Evolutionary conservation across 1,140 invertebrate species (phyloP), one percentile per base, ranked within the genome.

Genomic region (Hylaeus anthracinus): DNA sequence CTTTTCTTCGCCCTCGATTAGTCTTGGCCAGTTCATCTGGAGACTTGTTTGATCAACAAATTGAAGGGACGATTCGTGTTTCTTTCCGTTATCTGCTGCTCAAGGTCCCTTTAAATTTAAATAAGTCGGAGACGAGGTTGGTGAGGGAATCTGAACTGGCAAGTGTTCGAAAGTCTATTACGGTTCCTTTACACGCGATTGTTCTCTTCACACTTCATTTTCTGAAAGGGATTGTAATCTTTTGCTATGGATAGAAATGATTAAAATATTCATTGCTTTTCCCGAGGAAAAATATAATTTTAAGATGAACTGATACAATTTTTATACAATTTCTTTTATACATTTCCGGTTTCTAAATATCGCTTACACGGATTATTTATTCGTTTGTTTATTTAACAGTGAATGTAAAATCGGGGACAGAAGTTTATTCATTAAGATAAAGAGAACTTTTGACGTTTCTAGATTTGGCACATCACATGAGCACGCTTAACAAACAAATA

Each of bases 31-130:
- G 41, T 56, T 79, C 58, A 45, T 72, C 69, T 26, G 63, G 72
- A 56, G 15, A 61, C 45, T 81, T 77, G 72, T 85, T 81, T 81
- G 78, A 85, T 85, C 78, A 70, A 73, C 71, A 72, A 65, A 79
- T 69, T 63, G 58, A 81, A 51, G 41, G 51, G 48, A 48, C 67
- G 58, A 77, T 77, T 85, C 73, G 72, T 73, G 74, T 84, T 72
- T 72, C 66, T 67, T 72, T 60, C 41, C 63, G 78, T 81, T 85
- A 60, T 79, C 51, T 43, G 39, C 26, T 43, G 8, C 61, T 64
- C 53, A 37, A 77, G 45, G 26, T 81, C 55, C 55, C 60, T 69
- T 72, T 26, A 45, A 81, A 76, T 85, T 85, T 77, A 85, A 81
- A 85, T 73, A 73, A 81, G 63, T 51, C 72, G 39, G 58, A 5